Evolutionary conservation across 1,140 invertebrate genomes (phyloP).

Genomic region (Vanessa tameamea): DNA sequence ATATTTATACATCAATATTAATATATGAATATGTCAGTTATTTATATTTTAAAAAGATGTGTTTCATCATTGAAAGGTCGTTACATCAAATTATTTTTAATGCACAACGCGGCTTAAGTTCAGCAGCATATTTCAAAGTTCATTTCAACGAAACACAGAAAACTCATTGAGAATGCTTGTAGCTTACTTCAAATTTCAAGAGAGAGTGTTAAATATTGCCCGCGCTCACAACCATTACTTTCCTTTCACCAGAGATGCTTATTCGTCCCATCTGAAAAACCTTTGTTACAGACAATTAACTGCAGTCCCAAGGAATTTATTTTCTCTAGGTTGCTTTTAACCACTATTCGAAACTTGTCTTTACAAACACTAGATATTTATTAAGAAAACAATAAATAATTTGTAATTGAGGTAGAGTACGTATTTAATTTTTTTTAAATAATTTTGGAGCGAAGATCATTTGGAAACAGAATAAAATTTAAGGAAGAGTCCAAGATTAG

Average conservation of each 20-base stretch:
- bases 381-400: too few species aligned
- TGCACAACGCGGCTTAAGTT: neutral
- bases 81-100: neutral
- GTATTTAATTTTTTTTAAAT: too few species aligned
- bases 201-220: slow-evolving; percentile 40
- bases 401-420: too few species aligned
- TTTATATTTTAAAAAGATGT: too few species aligned
- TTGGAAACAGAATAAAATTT: too few species aligned
- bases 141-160: slow-evolving; percentile 15
- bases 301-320: slow-evolving; percentile 53
- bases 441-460: too few species aligned
- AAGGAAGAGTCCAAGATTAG: too few species aligned
- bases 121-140: slow-evolving; percentile 1
- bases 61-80: neutral
- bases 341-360: slow-evolving; percentile 14
- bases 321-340: slow-evolving; percentile 24
- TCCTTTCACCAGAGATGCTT: slow-evolving; percentile 40
- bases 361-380: slow-evolving; percentile 2
- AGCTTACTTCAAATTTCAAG: slow-evolving; percentile 28
- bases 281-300: slow-evolving; percentile 64
- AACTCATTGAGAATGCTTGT: slow-evolving; percentile 25
- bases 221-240: slow-evolving; percentile 49
- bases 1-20: too few species aligned
- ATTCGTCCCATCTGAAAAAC: slow-evolving; percentile 46
- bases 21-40: too few species aligned